Evolutionary conservation across 2,113 vertebrate species (phyloP).

Genomic region (Oryzias woworae): DNA sequence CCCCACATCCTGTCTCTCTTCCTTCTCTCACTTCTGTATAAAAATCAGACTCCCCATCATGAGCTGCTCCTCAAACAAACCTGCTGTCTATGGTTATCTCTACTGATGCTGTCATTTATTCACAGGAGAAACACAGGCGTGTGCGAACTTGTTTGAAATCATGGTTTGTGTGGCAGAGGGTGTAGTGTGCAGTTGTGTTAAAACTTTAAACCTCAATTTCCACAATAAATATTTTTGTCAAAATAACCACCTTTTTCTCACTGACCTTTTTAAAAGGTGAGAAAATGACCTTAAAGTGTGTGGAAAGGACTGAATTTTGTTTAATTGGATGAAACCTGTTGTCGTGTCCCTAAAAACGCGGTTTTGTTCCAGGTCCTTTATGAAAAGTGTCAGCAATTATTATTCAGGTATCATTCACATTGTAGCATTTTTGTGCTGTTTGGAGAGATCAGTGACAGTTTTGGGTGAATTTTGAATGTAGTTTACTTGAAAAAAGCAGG

Average conservation of each 20-base stretch:
- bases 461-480: too few species aligned
- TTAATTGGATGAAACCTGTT: conserved; percentile 25
- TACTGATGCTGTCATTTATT: conserved; percentile 24
- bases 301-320: conserved; percentile 6
- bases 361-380: conserved; percentile 24
- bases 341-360: conserved; percentile 19
- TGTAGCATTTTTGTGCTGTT: too few species aligned
- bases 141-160: conserved; percentile 9
- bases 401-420: conserved; percentile 20
- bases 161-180: conserved; percentile 3
- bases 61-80: conserved; percentile 22
- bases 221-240: neutral
- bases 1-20: neutral
- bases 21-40: neutral
- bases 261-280: conserved; percentile 1
- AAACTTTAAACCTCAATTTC: neutral
- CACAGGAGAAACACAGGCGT: conserved; percentile 1
- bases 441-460: too few species aligned
- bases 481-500: too few species aligned
- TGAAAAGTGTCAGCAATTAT: conserved; percentile 21
- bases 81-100: neutral
- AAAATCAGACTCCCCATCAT: conserved; percentile 20
- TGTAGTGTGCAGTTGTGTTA: neutral
- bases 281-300: neutral
- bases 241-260: conserved; percentile 8